Base-by-base conservation (phyloP, 2,797 vertebrate species). In the Pseudomugil tenellus region DNA sequence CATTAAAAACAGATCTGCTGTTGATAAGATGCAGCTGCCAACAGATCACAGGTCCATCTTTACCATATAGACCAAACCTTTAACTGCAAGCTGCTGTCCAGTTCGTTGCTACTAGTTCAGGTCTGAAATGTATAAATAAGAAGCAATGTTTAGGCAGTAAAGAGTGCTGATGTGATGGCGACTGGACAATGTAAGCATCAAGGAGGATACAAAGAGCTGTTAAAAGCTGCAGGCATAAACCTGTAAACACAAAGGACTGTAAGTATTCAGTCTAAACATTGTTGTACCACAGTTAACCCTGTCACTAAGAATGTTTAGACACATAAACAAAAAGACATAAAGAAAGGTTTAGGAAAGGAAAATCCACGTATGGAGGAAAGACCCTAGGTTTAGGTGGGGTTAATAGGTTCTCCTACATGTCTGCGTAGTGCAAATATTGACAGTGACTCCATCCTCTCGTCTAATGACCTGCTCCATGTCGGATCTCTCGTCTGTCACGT, bases 341-440 rank as follows among this genome's bases (percentile, higher is more conserved):
- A 72, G 29, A 26, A 16, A 35, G 37, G 23, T 48, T 39, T 14
- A 23, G 34, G 12, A 35, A 26, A 60, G 52, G 48, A 31, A 63
- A 48, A 51, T 52, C 21, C 19, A 43, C 37, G 28, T 54, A 25
- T 37, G 21, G 51, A 26, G 53, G 19, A 17, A 28, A 52, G 41
- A 55, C 71, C 71, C 54, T 13, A 11, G 54, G 61, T 63, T 82
- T 57, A 75, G 65, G 79, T 28, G 11, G 58, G 79, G 87, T 88
- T 84, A 89, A 89, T 64, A 84, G 77, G 73, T 77, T 80, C 72
- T 57, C 64, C 62, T 55, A 25, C 85, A 85, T 21, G 68, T 84
- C 75, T 73, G 71, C 56, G 9, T 53, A 62, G 74, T 79, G 80
- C 85, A 92, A 93, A 91, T 91, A 90, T 89, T 91, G 87, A 92